phyloP scores from a whole-genome alignment of 2,888 invertebrate genomes.

The Microchrysa polita region DNA sequence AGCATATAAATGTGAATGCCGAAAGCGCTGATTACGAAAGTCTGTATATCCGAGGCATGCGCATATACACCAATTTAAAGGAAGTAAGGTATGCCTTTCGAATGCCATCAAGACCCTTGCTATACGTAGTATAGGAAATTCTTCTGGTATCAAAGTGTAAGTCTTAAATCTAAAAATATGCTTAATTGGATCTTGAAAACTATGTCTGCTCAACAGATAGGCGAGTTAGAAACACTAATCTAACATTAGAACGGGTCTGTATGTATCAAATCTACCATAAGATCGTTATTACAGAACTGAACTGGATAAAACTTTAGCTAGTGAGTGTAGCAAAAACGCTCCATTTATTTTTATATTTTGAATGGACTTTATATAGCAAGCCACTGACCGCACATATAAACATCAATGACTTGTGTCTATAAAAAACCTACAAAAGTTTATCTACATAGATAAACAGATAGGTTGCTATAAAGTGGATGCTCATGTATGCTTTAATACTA shows the following conservation, averaged over 20 bases:
- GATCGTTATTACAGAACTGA: background rate
- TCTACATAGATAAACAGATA: background rate
- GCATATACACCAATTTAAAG: too few species aligned
- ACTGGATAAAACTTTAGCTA: background rate
- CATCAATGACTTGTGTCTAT: background rate
- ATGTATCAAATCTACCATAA: background rate
- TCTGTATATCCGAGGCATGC: background rate
- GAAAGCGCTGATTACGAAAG: constrained; percentile 24
- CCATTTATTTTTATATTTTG: constrained; percentile 5
- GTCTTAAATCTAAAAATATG: too few species aligned
- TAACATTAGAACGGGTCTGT: background rate
- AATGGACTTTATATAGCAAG: background rate
- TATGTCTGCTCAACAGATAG: background rate
- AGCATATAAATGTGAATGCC: constrained; percentile 2
- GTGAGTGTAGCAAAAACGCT: constrained; percentile 9
- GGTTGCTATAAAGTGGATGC: background rate
- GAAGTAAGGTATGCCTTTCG: too few species aligned
- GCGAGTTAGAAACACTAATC: background rate
- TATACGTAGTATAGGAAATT: too few species aligned
- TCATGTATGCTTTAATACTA: too few species aligned
- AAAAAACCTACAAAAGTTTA: background rate
- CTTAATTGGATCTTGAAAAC: too few species aligned
- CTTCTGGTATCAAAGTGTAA: too few species aligned
- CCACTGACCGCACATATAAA: constrained; percentile 15
- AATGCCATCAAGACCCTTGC: too few species aligned